A percentile compares a stretch with the other conserved stretches of the same genome.
Evolutionary conservation across 2,113 vertebrate genomes (phyloP).

Genomic region (Ageneiosus marmoratus): DNA sequence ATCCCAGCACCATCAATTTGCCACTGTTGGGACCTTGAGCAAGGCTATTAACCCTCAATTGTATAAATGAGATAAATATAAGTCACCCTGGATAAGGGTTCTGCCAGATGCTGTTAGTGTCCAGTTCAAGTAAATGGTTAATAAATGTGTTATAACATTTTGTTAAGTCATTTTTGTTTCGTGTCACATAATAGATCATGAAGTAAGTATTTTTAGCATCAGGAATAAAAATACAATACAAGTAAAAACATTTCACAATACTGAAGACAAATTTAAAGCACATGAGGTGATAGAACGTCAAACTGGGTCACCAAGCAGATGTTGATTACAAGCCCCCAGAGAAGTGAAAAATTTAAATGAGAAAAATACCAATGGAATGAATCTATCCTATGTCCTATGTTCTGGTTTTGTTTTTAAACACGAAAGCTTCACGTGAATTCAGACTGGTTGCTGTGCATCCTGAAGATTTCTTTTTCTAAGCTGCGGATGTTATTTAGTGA

Average conservation of each 20-base stretch:
- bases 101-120: too few species aligned
- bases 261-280: background rate
- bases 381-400: background rate
- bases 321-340: conserved; percentile 43
- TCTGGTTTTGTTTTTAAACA: conserved; percentile 8
- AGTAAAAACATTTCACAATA: background rate
- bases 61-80: too few species aligned
- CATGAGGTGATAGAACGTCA: conserved; percentile 15
- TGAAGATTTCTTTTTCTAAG: background rate
- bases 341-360: conserved; percentile 26
- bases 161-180: background rate
- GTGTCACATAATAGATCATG: background rate
- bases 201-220: background rate
- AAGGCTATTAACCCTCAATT: too few species aligned
- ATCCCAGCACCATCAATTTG: too few species aligned
- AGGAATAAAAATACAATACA: background rate
- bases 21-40: too few species aligned
- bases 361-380: conserved; percentile 32
- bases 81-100: too few species aligned
- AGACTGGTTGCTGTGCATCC: background rate
- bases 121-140: too few species aligned
- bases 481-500: background rate
- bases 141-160: too few species aligned
- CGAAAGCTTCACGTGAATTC: background rate
- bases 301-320: conserved; percentile 52